Evolutionary conservation across 2,888 invertebrate species (phyloP).

Genomic region (Melinaea marsaeus): DNA sequence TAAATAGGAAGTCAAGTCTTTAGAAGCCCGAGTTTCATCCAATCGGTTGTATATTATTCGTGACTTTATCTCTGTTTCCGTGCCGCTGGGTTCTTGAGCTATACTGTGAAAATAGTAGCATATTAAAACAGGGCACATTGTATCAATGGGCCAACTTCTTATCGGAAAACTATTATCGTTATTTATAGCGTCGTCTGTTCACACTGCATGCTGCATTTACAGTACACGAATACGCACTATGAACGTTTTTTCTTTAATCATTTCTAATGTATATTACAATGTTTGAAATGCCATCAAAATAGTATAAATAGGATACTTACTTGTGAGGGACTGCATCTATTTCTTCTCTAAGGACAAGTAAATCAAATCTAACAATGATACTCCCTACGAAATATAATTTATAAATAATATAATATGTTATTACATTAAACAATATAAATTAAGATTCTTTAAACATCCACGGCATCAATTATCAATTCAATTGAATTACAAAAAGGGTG

Average conservation of each 20-base stretch:
- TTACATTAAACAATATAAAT: conserved; percentile 12
- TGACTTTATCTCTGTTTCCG: conserved; percentile 75
- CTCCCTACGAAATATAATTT: no score
- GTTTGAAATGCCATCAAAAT: no score
- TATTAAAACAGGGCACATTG: conserved; percentile 70
- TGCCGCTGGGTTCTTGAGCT: conserved; percentile 65
- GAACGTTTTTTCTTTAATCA: no score
- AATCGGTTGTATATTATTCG: conserved; percentile 58
- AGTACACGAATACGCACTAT: conserved; percentile 3
- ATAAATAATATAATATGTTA: conserved; percentile 9
- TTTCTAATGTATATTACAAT: not conserved
- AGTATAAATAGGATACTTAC: no score
- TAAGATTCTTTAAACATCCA: conserved; percentile 15
- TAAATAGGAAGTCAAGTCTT: conserved; percentile 4
- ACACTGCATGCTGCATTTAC: conserved; percentile 42
- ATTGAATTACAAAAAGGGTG: conserved; percentile 27
- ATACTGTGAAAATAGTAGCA: conserved; percentile 72
- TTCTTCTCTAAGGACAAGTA: no score
- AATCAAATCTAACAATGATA: no score
- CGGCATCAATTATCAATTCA: conserved; percentile 20
- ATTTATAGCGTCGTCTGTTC: conserved; percentile 61
- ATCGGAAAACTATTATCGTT: conserved; percentile 72
- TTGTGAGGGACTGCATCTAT: no score
- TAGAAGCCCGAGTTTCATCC: no score
- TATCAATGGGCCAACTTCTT: conserved; percentile 60